Conservation (phyloP, 2,888 invertebrate species). For the Thymelicus sylvestris region DNA sequence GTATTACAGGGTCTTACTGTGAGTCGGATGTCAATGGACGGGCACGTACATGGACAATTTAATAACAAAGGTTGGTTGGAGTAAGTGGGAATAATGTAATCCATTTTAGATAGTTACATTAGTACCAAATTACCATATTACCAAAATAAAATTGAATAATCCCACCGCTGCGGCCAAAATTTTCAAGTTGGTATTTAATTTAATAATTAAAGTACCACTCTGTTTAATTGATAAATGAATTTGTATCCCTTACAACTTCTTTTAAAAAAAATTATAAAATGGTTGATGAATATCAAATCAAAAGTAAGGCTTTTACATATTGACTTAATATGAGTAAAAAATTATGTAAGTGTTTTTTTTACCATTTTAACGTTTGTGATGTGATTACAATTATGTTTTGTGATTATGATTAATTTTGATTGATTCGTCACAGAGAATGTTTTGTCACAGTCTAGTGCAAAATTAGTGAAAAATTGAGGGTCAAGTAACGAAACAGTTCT, state of each 20-base stretch:
- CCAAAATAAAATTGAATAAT: not conserved
- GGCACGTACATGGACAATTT: slow-evolving; percentile 8
- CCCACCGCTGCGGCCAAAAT: not conserved
- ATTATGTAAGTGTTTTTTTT: too few relatives aligned
- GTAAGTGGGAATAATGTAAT: not conserved
- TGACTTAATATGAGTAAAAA: too few relatives aligned
- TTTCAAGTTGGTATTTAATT: too few relatives aligned
- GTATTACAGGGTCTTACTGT: slow-evolving; percentile 24
- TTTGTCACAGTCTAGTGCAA: not conserved
- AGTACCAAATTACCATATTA: too few relatives aligned
- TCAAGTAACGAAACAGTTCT: slow-evolving; percentile 4
- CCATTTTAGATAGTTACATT: too few relatives aligned
- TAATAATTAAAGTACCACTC: too few relatives aligned
- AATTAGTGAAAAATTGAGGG: slow-evolving; percentile 16
- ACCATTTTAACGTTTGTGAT: too few relatives aligned
- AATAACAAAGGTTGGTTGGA: slow-evolving; percentile 5
- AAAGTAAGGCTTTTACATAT: not conserved
- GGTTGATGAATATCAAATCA: not conserved
- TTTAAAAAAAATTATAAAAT: not conserved
- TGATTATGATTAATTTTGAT: too few relatives aligned
- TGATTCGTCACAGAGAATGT: not conserved
- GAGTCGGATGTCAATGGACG: slow-evolving; percentile 19
- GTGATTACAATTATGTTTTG: too few relatives aligned
- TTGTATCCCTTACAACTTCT: too few relatives aligned
- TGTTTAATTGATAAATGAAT: too few relatives aligned